These are phyloP conservation scores for Corvus cornix DNA, from an alignment of 2,113 vertebrate genomes.

Conservation along the genomic window DNA sequence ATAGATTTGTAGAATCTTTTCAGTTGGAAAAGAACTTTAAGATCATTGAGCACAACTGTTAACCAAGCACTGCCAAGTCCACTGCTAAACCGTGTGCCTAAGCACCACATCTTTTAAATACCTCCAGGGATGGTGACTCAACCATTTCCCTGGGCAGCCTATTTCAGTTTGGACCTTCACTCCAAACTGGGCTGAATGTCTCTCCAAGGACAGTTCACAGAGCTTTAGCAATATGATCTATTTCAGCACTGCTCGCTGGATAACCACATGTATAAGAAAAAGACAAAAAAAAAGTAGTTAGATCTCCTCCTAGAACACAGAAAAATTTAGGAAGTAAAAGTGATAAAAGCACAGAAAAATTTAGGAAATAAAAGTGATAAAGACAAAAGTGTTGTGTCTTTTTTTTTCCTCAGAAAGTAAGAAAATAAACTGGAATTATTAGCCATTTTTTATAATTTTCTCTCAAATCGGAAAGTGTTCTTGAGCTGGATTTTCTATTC, in stretches of 20 bases:
- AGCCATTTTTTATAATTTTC: not conserved
- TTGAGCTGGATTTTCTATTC: not conserved
- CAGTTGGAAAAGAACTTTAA: not conserved
- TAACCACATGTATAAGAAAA: not conserved
- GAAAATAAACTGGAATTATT: not conserved
- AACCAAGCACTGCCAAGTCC: not conserved
- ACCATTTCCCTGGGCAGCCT: not conserved
- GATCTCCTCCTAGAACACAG: not conserved
- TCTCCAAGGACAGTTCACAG: not conserved
- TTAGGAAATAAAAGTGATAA: not conserved
- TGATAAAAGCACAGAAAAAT: not conserved
- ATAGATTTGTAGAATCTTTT: not conserved
- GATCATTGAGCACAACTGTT: fast-evolving
- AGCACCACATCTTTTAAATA: not conserved
- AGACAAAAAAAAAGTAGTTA: not conserved
- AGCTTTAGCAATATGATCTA: not conserved
- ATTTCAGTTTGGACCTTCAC: not conserved
- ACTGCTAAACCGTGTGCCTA: not conserved
- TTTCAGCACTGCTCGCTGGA: not conserved
- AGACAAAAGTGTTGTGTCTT: not conserved
- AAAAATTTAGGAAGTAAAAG: not conserved
- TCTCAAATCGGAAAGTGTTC: not conserved
- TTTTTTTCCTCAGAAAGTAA: not conserved
- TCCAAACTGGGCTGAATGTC: not conserved
- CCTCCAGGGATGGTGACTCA: not conserved